Evolutionary conservation across 2,888 invertebrate species (phyloP).

Genomic region (Acrocyrtus sp.): DNA sequence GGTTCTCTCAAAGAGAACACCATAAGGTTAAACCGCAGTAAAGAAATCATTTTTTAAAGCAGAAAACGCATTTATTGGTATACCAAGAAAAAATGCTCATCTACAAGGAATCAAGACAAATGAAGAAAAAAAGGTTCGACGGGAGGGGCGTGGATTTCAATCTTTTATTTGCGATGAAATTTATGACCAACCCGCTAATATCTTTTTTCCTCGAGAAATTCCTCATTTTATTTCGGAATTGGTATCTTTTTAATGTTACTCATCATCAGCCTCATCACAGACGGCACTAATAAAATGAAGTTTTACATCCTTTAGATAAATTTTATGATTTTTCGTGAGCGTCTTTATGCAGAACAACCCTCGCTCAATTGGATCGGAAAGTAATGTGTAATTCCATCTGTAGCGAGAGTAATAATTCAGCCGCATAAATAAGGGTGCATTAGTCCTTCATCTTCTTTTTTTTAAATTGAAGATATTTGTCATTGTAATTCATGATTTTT

Average conservation of each 20-base stretch:
- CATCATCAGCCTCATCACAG: constrained; percentile 34
- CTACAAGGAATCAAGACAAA: constrained; percentile 24
- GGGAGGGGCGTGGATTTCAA: constrained; percentile 61
- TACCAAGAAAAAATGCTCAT: constrained; percentile 11
- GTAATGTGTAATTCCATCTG: too few relatives aligned
- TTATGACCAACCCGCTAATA: constrained; percentile 63
- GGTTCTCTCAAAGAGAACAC: too few relatives aligned
- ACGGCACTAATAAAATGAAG: constrained; percentile 25
- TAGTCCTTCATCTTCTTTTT: too few relatives aligned
- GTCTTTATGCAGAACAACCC: too few relatives aligned
- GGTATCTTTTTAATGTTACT: constrained; percentile 10
- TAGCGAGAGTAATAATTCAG: too few relatives aligned
- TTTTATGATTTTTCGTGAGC: constrained; percentile 30
- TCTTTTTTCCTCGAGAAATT: constrained; percentile 60
- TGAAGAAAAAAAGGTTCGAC: constrained; percentile 52
- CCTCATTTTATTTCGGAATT: constrained; percentile 33
- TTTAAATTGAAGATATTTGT: too few relatives aligned
- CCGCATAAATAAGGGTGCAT: too few relatives aligned
- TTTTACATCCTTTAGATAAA: constrained; percentile 24
- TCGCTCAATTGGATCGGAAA: too few relatives aligned
- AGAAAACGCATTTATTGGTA: constrained; percentile 16
- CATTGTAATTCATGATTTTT: too few relatives aligned
- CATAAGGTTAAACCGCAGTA: constrained; percentile 17
- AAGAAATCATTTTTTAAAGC: constrained; percentile 1
- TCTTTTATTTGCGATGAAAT: constrained; percentile 64